Evolutionary conservation across 2,797 vertebrate species (phyloP), one percentile per base, ranked within the genome.

Genomic region (Alosa sapidissima): DNA sequence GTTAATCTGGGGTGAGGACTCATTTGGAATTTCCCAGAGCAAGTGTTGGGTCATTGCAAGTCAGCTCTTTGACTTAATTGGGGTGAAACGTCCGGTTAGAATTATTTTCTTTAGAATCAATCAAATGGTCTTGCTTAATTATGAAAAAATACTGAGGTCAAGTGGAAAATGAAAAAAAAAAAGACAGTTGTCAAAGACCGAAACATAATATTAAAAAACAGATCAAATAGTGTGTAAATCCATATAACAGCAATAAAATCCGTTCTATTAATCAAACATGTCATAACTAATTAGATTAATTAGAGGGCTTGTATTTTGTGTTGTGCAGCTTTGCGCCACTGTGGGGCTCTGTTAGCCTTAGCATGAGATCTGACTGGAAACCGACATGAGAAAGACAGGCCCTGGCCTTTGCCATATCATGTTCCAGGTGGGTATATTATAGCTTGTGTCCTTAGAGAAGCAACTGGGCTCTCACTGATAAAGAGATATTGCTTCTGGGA

Each of bases 331-430:
- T 78, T 21, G 19, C 8, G 2, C 72, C 72, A 78, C 72, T 78
- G 36, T 47, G 72, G 36, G 72, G 72, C 72, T 78, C 72, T 78
- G 72, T 78, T 47, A 21, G 72, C 36, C 72, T 21, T 78, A 78
- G 19, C 72, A 47, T 47, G 41, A 78, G 72, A 47, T 8, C 41
- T 45, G 36, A 47, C 13, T 78, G 72, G 72, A 78, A 45, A 47
- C 21, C 8, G 41, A 47, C 8, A 5, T 1, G 19, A 21, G 72
- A 6, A 36, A 78, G 72, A 16, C 41, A 21, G 24, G 72, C 5
- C 72, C 19, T 19, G 16, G 36, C 19, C 36, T 4, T 19, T 78
- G 14, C 68, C 33, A 41, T 28, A 45, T 78, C 36, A 47, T 78
- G 72, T 78, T 78, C 72, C 6, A 45, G 72, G 36, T 78, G 72